These are phyloP conservation scores for Callipepla squamata DNA, from an alignment of 2,113 vertebrate species.

Conservation along the genomic window DNA sequence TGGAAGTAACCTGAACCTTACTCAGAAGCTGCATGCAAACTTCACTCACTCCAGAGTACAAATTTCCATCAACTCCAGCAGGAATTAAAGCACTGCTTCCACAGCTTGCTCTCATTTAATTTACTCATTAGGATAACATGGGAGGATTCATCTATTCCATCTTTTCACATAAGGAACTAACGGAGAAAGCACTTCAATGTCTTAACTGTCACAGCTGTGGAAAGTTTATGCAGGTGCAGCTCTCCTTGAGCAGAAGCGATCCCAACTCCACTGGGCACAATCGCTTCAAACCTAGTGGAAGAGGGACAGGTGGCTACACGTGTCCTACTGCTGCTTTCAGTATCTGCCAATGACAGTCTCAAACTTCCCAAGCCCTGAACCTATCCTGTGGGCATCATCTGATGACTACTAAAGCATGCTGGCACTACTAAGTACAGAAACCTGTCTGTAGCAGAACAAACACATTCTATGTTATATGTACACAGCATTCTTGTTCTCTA, in stretches of 20 bases:
- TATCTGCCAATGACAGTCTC: neutral
- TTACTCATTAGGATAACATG: neutral
- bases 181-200: neutral
- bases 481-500: neutral
- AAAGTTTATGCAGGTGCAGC: neutral
- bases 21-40: neutral
- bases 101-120: neutral
- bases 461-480: neutral
- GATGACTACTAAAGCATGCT: neutral
- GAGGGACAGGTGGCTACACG: neutral
- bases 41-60: neutral
- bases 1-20: neutral
- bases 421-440: neutral
- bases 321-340: neutral
- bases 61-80: neutral
- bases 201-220: neutral
- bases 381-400: neutral
- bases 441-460: neutral
- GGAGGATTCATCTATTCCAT: neutral
- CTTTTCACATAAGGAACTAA: neutral
- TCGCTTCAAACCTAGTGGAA: neutral
- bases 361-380: neutral
- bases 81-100: neutral
- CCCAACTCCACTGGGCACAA: neutral
- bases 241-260: neutral